Percentiles rank a stretch among this genome's conserved stretches.
phyloP scores from a whole-genome alignment of 2,113 vertebrate genomes.

The Phrynocephalus versicolor region DNA sequence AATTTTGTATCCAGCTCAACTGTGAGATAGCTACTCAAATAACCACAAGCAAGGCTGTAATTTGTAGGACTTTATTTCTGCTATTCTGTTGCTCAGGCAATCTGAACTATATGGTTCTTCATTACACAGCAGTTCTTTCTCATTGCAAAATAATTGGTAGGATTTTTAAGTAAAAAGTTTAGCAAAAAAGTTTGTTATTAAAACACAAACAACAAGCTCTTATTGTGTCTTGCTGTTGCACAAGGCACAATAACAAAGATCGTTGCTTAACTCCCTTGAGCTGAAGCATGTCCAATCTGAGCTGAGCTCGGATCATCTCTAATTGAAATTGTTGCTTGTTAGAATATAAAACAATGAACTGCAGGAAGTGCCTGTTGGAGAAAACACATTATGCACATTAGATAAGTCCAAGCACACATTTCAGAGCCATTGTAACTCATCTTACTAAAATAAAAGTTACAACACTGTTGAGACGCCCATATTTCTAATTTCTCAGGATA shows the following conservation, averaged over 20 bases:
- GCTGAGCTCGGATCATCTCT: conserved; percentile 7
- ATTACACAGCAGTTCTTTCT: background rate
- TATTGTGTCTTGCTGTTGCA: background rate
- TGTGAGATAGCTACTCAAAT: background rate
- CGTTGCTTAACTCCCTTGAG: background rate
- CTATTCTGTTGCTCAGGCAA: background rate
- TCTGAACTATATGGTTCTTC: background rate
- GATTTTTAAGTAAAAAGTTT: background rate
- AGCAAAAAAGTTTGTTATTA: background rate
- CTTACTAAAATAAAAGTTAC: background rate
- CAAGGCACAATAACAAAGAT: background rate
- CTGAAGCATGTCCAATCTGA: background rate
- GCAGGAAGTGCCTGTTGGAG: background rate
- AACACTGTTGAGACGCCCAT: conserved; percentile 16
- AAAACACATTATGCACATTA: rapidly evolving
- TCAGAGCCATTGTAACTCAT: background rate
- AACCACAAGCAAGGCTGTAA: background rate
- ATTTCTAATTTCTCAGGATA: background rate
- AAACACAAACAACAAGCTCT: background rate
- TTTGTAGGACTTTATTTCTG: background rate
- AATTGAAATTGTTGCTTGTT: conserved; percentile 11
- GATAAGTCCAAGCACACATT: background rate
- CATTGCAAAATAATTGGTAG: background rate
- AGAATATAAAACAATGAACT: background rate
- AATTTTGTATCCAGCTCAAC: background rate